Evolutionary conservation across 1,140 invertebrate genomes (phyloP).

Genomic region (Drosophila bocki): DNA sequence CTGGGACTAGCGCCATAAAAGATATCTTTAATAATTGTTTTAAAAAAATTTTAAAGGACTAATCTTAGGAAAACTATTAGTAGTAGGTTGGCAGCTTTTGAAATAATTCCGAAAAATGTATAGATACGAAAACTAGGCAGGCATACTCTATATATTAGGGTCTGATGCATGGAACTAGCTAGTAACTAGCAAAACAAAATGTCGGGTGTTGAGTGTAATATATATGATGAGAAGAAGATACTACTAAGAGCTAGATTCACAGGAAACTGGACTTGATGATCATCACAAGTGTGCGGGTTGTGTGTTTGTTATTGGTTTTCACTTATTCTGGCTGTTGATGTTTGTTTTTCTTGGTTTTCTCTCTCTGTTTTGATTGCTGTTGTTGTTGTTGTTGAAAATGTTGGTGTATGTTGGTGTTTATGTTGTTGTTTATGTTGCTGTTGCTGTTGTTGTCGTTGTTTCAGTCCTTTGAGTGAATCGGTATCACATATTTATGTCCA

Average conservation of each 20-base stretch:
- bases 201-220: slow-evolving; percentile 56
- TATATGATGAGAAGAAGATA: slow-evolving; percentile 73
- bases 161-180: too few relatives aligned
- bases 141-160: slow-evolving; percentile 13
- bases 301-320: slow-evolving; percentile 24
- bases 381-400: slow-evolving; percentile 35
- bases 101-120: slow-evolving; percentile 34
- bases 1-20: slow-evolving; percentile 45
- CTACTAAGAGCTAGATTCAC: slow-evolving; percentile 80
- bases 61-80: slow-evolving; percentile 27
- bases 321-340: slow-evolving; percentile 10
- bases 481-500: slow-evolving; percentile 94
- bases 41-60: slow-evolving; percentile 10
- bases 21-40: neutral
- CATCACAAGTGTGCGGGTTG: slow-evolving; percentile 71
- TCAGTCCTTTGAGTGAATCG: slow-evolving; percentile 89
- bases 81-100: slow-evolving; percentile 60
- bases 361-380: slow-evolving; percentile 44
- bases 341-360: slow-evolving; percentile 19
- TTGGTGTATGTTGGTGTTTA: slow-evolving; percentile 36
- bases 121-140: slow-evolving; percentile 32
- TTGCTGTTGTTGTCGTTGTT: slow-evolving; percentile 58
- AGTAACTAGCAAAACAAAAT: slow-evolving; percentile 57
- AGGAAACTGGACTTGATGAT: slow-evolving; percentile 82
- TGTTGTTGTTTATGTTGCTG: slow-evolving; percentile 27